These are phyloP conservation scores for Egretta garzetta DNA, from an alignment of 2,113 vertebrate genomes.

Conservation along the genomic window DNA sequence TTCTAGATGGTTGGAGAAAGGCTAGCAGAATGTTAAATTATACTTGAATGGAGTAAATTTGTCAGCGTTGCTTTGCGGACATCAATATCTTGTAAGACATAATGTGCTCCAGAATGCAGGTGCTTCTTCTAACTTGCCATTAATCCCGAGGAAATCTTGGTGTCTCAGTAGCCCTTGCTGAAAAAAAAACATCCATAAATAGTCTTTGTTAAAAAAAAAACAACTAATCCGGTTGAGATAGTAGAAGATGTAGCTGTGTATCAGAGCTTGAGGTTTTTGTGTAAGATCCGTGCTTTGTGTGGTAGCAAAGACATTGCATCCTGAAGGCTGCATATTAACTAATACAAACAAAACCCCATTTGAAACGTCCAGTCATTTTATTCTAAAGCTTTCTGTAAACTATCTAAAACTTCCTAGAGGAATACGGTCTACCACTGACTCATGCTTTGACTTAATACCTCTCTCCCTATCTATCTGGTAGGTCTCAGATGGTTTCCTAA, in stretches of 20 bases:
- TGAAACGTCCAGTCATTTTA: background rate
- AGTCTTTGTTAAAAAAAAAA: background rate
- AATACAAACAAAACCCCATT: background rate
- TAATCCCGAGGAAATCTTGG: background rate
- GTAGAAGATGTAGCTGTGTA: background rate
- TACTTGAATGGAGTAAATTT: background rate
- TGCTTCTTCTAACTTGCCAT: background rate
- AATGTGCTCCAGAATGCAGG: background rate
- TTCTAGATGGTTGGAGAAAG: background rate
- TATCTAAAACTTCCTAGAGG: background rate
- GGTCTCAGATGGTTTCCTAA: background rate
- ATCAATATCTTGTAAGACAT: background rate
- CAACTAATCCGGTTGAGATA: background rate
- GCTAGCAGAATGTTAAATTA: background rate
- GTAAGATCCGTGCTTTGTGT: background rate
- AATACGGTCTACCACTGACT: background rate
- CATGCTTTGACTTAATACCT: background rate
- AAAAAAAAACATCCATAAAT: background rate
- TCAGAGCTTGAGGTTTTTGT: background rate
- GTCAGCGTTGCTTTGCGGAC: background rate
- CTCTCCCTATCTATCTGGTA: background rate
- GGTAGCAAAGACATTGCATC: background rate
- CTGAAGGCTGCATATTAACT: background rate
- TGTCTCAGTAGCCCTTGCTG: background rate
- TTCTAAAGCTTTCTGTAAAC: background rate